Conservation (phyloP, 2,113 vertebrate species). For the Lepus timidus region DNA sequence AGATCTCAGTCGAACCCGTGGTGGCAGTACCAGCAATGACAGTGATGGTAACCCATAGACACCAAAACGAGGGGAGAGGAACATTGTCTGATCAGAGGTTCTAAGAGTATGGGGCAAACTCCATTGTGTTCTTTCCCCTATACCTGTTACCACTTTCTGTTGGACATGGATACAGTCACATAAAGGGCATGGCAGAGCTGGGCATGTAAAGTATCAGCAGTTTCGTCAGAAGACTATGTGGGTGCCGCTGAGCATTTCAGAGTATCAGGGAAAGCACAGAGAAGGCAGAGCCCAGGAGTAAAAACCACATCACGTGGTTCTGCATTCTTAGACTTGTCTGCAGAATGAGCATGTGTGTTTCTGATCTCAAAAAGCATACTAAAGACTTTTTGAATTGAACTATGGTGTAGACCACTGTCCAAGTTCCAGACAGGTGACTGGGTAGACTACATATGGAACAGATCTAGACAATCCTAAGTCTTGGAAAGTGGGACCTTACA, state of each 20-base stretch:
- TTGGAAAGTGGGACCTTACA: background rate
- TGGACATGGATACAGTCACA: background rate
- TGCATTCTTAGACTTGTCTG: background rate
- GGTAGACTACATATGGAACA: background rate
- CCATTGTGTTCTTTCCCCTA: background rate
- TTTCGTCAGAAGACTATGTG: background rate
- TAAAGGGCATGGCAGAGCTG: background rate
- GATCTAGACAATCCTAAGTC: background rate
- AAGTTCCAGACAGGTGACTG: background rate
- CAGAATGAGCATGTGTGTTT: background rate
- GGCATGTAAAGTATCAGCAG: background rate
- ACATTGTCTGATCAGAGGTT: background rate
- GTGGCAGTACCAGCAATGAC: too few species aligned
- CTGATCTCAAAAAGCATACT: background rate
- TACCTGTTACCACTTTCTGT: background rate
- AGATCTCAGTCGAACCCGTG: background rate
- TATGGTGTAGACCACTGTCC: background rate
- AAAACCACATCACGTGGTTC: background rate
- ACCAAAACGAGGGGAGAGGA: background rate
- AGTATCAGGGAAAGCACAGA: background rate
- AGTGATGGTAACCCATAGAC: background rate
- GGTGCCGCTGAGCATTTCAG: background rate
- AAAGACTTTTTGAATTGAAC: background rate
- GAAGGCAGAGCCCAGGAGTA: background rate
- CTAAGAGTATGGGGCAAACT: background rate